Base-by-base conservation (phyloP, 2,113 vertebrate genomes). In the Uropsilus gracilis region DNA sequence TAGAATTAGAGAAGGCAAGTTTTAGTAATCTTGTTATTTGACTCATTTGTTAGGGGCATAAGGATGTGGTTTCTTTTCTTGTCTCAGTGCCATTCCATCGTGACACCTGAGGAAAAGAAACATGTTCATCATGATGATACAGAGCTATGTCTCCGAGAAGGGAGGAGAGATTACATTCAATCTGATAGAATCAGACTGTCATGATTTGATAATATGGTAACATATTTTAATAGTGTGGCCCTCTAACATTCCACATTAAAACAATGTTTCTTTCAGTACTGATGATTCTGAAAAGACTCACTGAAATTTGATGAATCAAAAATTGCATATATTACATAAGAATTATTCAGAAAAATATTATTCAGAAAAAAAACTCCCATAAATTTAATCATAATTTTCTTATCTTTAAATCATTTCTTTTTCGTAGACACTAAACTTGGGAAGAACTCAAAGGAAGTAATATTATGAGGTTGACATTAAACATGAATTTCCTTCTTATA, bases 261-360 rank as follows among this genome's bases (percentile, higher is more conserved):
- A 39, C 32, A 50, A 39, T 5, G 37, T 26, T 76, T 85, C 82
- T 8, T 34, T 93, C 85, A 86, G 90, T 94, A 94, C 96, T 95
- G 93, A 90, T 96, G 92, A 98, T 93, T 96, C 90, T 94, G 77
- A 96, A 97, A 97, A 96, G 69, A 77, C 61, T 87, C 95, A 94
- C 76, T 97, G 94, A 95, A 97, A 91, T 93, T 86, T 71, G 26
- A 48, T 76, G 81, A 94, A 86, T 96, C 66, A 68, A 93, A 97
- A 97, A 95, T 94, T n/a, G 44, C 50, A 53, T 89, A 39, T 89
- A 24, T 42, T 12, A 91, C 81, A 71, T 72, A 92, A 78, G 10
- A 80, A n/a, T 86, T 80, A 55, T 95, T 97, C 69, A 87, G 30
- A 1, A 17, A 66, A 91, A 80, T n/a, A n/a, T 86, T 80, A 55